phyloP scores from a whole-genome alignment of 2,797 vertebrate species.

The Karalla daura region DNA sequence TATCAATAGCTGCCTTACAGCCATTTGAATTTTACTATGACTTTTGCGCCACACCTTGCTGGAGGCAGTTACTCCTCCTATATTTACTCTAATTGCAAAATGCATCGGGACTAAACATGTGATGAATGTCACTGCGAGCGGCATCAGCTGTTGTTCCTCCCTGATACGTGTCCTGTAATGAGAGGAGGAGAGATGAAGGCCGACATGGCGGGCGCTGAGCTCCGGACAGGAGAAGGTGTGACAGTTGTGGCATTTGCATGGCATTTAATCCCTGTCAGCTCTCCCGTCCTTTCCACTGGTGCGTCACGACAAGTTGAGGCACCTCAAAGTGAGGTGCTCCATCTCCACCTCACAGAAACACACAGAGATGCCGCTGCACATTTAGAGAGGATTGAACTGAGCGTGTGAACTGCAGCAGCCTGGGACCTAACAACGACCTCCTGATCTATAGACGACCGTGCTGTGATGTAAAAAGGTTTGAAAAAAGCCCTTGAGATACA shows the following conservation, averaged over 20 bases:
- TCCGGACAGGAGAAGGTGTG: constrained; percentile 22
- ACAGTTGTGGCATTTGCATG: constrained; percentile 58
- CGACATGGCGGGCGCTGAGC: neutral
- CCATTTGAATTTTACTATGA: no score
- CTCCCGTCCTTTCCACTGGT: constrained; percentile 1
- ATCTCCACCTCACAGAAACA: neutral
- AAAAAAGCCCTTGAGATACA: neutral
- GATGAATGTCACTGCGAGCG: neutral
- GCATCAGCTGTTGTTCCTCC: neutral
- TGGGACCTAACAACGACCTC: no score
- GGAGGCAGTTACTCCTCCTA: neutral
- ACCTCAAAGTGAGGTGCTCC: neutral
- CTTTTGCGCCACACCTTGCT: no score
- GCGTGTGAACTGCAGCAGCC: no score
- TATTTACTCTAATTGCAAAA: neutral
- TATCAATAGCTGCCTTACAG: no score
- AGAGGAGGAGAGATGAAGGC: constrained; percentile 11
- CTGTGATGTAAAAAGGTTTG: neutral
- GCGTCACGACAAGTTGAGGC: constrained; percentile 15
- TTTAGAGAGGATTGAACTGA: neutral
- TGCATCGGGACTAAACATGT: neutral
- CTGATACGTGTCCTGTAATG: neutral
- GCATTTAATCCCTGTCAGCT: constrained; percentile 52
- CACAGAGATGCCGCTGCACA: neutral
- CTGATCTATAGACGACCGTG: no score